Evolutionary conservation across 2,113 vertebrate species (phyloP).

Genomic region (Cinclus cinclus): DNA sequence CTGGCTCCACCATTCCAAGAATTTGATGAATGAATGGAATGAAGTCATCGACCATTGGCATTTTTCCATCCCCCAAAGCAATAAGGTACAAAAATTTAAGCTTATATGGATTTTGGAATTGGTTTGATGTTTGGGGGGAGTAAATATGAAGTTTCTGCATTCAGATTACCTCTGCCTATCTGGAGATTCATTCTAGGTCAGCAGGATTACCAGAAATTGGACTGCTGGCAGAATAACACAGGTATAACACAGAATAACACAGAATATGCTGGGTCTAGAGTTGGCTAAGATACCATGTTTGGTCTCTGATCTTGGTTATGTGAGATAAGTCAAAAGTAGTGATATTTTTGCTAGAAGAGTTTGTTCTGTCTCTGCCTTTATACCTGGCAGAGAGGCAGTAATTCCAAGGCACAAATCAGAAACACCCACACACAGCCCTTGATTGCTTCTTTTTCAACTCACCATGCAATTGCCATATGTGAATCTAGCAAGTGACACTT

Average conservation of each 20-base stretch:
- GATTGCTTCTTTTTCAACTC: slow-evolving; percentile 44
- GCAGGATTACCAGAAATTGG: neutral
- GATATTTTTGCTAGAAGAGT: slow-evolving; percentile 22
- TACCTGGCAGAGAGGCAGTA: slow-evolving; percentile 46
- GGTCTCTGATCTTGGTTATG: neutral
- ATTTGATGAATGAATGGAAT: neutral
- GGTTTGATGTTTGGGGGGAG: neutral
- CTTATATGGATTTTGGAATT: neutral
- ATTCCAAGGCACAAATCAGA: slow-evolving; percentile 35
- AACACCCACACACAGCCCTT: slow-evolving; percentile 12
- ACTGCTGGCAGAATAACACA: neutral
- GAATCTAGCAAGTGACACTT: slow-evolving; percentile 36
- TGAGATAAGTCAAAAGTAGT: neutral
- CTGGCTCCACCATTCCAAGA: neutral
- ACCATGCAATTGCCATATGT: slow-evolving; percentile 52
- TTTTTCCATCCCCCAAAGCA: neutral
- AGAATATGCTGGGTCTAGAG: neutral
- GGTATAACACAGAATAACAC: neutral
- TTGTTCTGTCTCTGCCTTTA: slow-evolving; percentile 43
- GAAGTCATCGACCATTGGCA: neutral
- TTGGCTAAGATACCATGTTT: neutral
- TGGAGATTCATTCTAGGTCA: neutral
- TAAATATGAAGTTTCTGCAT: neutral
- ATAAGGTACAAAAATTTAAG: neutral
- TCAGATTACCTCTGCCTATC: neutral